Percentiles rank a stretch among this genome's conserved stretches.
phyloP scores from a whole-genome alignment of 2,888 invertebrate species.

The Amiota communis region DNA sequence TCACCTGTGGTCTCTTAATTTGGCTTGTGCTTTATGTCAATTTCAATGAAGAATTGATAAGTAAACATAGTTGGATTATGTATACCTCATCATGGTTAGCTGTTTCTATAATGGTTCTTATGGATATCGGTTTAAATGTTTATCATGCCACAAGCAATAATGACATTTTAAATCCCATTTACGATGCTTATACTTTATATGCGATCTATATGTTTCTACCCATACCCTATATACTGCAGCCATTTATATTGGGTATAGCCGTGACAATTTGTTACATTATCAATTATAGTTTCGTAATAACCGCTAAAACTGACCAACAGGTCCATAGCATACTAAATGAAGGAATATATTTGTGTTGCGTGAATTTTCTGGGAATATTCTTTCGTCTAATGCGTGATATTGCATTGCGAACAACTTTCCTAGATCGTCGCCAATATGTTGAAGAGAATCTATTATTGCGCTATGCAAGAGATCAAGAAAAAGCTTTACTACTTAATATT shows the following conservation, averaged over 20 bases:
- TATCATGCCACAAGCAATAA: constrained; percentile 77
- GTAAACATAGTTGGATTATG: constrained; percentile 71
- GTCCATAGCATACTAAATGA: constrained; percentile 77
- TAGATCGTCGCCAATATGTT: constrained; percentile 89
- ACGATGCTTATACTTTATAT: constrained; percentile 82
- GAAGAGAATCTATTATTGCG: constrained; percentile 87
- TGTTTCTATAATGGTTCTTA: constrained; percentile 75
- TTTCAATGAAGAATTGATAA: constrained; percentile 69
- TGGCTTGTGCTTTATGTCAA: constrained; percentile 70
- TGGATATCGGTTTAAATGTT: constrained; percentile 79
- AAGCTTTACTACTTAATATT: constrained; percentile 88
- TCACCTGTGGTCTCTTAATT: constrained; percentile 64
- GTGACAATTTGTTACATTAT: constrained; percentile 81
- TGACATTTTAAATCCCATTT: constrained; percentile 78
- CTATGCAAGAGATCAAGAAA: constrained; percentile 91
- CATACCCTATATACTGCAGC: constrained; percentile 82
- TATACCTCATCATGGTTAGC: constrained; percentile 72
- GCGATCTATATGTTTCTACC: constrained; percentile 90
- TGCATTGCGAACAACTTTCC: constrained; percentile 87
- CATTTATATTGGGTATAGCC: constrained; percentile 80
- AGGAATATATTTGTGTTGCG: constrained; percentile 75
- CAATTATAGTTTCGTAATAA: constrained; percentile 75
- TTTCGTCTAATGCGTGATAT: constrained; percentile 92
- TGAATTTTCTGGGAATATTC: constrained; percentile 89
- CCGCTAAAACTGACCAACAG: constrained; percentile 62